Conservation (phyloP, 2,797 vertebrate species). For the Alfaro cultratus region DNA sequence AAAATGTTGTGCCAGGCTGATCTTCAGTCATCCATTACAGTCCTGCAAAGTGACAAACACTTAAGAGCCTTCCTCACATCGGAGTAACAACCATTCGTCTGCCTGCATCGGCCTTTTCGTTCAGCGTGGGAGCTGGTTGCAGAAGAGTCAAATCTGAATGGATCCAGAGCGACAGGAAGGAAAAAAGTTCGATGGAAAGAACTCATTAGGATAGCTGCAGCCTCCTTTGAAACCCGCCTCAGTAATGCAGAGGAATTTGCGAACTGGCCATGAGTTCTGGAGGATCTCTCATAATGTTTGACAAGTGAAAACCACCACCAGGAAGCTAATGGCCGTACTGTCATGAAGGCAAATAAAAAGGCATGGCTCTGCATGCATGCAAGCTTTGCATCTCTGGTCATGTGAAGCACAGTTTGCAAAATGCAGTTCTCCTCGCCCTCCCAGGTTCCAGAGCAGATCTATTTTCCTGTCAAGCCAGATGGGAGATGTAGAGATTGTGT, state of each 20-base stretch:
- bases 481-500: slow-evolving; percentile 46
- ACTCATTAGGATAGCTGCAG: slow-evolving; percentile 64
- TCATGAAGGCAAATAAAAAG: slow-evolving; percentile 72
- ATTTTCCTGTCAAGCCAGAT: slow-evolving; percentile 58
- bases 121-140: slow-evolving; percentile 56
- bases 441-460: slow-evolving; percentile 32
- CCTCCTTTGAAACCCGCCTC: slow-evolving; percentile 47
- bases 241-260: slow-evolving; percentile 48
- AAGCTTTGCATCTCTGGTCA: slow-evolving; percentile 56
- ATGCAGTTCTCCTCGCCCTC: slow-evolving; percentile 43
- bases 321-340: slow-evolving; percentile 67
- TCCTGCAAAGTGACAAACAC: slow-evolving; percentile 61
- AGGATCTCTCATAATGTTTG: slow-evolving; percentile 59
- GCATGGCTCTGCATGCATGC: slow-evolving; percentile 64
- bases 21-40: slow-evolving; percentile 63
- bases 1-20: slow-evolving; percentile 68
- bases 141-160: slow-evolving; percentile 59
- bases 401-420: slow-evolving; percentile 53
- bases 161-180: slow-evolving; percentile 69
- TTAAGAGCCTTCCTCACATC: slow-evolving; percentile 69
- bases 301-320: slow-evolving; percentile 70
- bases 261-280: slow-evolving; percentile 68
- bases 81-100: slow-evolving; percentile 61
- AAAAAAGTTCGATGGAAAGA: slow-evolving; percentile 70
- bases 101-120: slow-evolving; percentile 37